phyloP scores from a whole-genome alignment of 92 coral and sea anemone species.

The Bergia sp. region DNA sequence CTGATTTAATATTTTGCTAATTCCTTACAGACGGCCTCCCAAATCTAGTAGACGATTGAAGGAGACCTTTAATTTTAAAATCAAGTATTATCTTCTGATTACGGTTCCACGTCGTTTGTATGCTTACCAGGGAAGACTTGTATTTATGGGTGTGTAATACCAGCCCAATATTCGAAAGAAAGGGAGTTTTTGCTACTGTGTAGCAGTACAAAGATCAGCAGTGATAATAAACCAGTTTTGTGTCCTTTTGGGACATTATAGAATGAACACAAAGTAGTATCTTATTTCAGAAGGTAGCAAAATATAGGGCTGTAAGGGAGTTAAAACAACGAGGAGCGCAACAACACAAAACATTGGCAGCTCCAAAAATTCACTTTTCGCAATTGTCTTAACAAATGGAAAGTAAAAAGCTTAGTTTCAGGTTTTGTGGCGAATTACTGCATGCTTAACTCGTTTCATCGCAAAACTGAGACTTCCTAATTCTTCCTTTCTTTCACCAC shows the following conservation, averaged over 20 bases:
- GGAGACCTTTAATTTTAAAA: not conserved
- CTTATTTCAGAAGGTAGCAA: not conserved
- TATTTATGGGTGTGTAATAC: not conserved
- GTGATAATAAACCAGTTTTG: constrained; percentile 5
- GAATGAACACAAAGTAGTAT: not conserved
- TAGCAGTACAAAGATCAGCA: constrained; percentile 7
- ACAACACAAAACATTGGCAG: too few relatives aligned
- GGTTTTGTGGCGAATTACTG: too few relatives aligned
- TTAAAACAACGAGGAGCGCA: too few relatives aligned
- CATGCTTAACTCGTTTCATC: too few relatives aligned
- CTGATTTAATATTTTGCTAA: too few relatives aligned
- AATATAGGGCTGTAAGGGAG: too few relatives aligned
- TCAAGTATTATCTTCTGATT: not conserved
- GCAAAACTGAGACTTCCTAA: too few relatives aligned
- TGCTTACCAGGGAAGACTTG: not conserved
- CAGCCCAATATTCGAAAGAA: constrained; percentile 6
- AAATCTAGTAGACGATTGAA: not conserved
- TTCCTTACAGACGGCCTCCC: too few relatives aligned
- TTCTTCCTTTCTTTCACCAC: too few relatives aligned
- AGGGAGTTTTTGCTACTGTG: constrained; percentile 29
- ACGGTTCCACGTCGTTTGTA: not conserved
- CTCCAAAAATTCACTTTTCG: too few relatives aligned
- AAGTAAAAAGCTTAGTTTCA: too few relatives aligned
- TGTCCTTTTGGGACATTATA: constrained; percentile 18
- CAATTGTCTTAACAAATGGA: too few relatives aligned